Percentiles rank a stretch among this genome's conserved stretches.
These are phyloP conservation scores for Vanessa cardui DNA, from an alignment of 2,888 invertebrate genomes.

Conservation along the genomic window DNA sequence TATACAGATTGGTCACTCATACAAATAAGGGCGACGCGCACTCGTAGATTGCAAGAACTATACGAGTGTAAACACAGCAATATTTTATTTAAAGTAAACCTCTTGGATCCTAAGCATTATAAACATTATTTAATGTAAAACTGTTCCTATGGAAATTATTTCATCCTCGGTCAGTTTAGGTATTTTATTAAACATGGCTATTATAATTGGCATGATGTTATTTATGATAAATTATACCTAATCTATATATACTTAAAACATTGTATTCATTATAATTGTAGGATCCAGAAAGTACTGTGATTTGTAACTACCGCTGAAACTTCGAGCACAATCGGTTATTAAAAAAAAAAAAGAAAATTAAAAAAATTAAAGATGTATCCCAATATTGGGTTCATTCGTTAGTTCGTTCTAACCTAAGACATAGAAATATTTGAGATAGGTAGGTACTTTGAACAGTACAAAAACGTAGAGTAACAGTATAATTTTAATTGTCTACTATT, in stretches of 20 bases:
- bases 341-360: constrained; percentile 39
- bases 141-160: constrained; percentile 39
- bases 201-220: constrained; percentile 47
- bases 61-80: constrained; percentile 28
- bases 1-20: too few species aligned
- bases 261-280: constrained; percentile 61
- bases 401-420: constrained; percentile 69
- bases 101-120: constrained; percentile 34
- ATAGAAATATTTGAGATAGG: constrained; percentile 72
- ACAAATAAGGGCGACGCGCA: too few species aligned
- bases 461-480: constrained; percentile 77
- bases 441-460: constrained; percentile 82
- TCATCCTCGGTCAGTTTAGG: constrained; percentile 35
- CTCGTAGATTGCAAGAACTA: too few species aligned
- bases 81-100: constrained; percentile 27
- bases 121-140: constrained; percentile 27
- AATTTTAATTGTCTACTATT: constrained; percentile 78
- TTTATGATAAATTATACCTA: constrained; percentile 48
- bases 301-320: constrained; percentile 68
- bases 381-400: constrained; percentile 69
- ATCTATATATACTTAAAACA: constrained; percentile 47
- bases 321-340: constrained; percentile 61
- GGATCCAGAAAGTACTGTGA: constrained; percentile 75
- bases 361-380: constrained; percentile 49
- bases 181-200: constrained; percentile 34